Evolutionary conservation across 2,888 invertebrate genomes (phyloP), one percentile per base, ranked within the genome.

Genomic region (Caradrina kadenii): DNA sequence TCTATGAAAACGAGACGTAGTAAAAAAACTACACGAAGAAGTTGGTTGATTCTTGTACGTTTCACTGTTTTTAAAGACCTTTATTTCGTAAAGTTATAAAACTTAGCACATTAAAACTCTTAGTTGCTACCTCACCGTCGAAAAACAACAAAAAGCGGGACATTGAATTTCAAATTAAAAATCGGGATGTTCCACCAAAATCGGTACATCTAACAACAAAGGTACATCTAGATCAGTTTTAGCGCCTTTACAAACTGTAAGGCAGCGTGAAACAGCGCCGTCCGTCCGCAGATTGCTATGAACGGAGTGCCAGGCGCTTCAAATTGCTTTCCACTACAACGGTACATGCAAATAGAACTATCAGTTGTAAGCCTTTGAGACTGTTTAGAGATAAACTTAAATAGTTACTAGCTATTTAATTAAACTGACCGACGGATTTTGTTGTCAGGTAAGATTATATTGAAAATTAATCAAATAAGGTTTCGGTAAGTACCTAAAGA

Each of bases 261-360:
- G 65, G 73, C 60, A 66, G 49, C 68, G 19, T 68, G 61, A 66
- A 73, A 73, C 65, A 61, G 76, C 72, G 71, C 63, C 61, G 79
- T 79, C 78, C 75, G 79, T 76, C 70, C 72, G 63, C 81, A 86
- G 82, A 82, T 85, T 85, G 83, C 85, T 86, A 84, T 84, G 76
- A 86, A 77, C 76, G 63, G 53, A 75, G 73, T 69, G 75, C 69
- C 82, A 83, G 85, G 80, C 87, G 82, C 69, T 84, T 83, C 75
- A 81, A 87, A 86, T 87, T 85, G 83, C 84, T 84, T 86, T 83
- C 79, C 69, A 75, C 76, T 76, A 68, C 69, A 55, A 61, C 64
- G 54, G 59, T 76, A 73, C 63, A 73, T 64, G 69, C 73, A 76
- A 73, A 76, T 70, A 65, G 64, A 69, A 76, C 68, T 69, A 55